phyloP scores from a whole-genome alignment of 1,140 invertebrate species.

The Wiebesia pumilae region DNA sequence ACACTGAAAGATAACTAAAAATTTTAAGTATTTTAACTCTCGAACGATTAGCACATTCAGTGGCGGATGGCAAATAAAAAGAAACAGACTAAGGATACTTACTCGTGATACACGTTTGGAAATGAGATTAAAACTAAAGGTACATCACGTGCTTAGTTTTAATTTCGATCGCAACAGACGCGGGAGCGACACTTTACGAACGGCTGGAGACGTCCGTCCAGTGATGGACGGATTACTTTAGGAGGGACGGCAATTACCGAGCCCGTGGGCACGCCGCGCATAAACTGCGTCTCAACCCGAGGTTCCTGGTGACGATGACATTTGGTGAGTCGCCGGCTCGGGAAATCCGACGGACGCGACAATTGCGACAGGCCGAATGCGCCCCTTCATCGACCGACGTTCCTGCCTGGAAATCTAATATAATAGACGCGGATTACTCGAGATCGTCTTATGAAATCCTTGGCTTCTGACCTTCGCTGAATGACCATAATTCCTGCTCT shows the following conservation, averaged over 20 bases:
- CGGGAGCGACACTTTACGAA: neutral
- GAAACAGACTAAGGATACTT: no score
- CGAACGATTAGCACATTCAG: no score
- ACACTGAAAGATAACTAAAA: no score
- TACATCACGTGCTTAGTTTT: neutral
- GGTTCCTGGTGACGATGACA: neutral
- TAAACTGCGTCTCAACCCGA: no score
- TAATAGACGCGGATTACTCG: constrained; percentile 42
- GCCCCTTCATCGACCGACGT: constrained; percentile 10
- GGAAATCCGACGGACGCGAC: constrained; percentile 61
- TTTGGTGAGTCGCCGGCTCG: constrained; percentile 48
- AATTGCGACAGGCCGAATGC: constrained; percentile 29
- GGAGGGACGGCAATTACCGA: no score
- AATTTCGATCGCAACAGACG: neutral
- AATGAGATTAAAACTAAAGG: neutral
- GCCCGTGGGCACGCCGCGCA: no score
- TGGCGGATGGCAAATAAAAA: no score
- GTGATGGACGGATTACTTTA: no score
- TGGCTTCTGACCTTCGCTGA: neutral
- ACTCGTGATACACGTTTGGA: neutral
- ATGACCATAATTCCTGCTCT: neutral
- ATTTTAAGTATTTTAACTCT: no score
- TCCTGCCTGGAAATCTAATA: constrained; percentile 44
- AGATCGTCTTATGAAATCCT: constrained; percentile 47
- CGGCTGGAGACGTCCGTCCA: neutral